Evolutionary conservation across 1,140 invertebrate genomes (phyloP), one percentile per base, ranked within the genome.

Genomic region (Drosophila eugracilis): DNA sequence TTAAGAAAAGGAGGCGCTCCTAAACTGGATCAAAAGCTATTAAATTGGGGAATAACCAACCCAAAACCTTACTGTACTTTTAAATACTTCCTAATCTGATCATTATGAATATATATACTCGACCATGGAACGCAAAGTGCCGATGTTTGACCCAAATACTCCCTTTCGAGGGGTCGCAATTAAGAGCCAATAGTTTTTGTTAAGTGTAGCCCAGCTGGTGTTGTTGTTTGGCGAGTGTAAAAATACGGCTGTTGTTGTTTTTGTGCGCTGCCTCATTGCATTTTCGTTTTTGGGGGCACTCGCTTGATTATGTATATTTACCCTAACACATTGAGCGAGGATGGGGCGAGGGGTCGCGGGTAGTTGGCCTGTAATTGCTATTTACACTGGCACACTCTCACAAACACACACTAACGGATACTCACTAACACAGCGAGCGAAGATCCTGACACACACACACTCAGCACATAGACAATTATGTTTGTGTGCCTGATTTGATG

Each of bases 401-500:
- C 30, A 32, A 9, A 3, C 28, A 10, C 28, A 30, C 28, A 12
- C 3, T 4, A 6, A 28, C 9, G 34, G 21, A 34, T 30, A 74
- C 5, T 5, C 14, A 62, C 54, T 21, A 10, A 22, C 24, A 1
- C 58, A 44, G 5, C 21, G 12, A 44, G 7, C 21, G 41, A 44
- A 44, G 41, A 44, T 44, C 19, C 36, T 41, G 15, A 49, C 44
- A 70, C 49, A 62, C 30, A 67, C 26, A 24, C 30, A 60, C 36
- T n/a, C 3, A n/a, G 21, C 4, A 12, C 32, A 47, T 34, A 19
- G 19, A 74, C 58, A 49, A 74, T 74, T 65, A 65, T 60, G 54
- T 36, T 74, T 65, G 49, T 52, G 54, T 63, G 80, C 59, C 66
- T 79, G 81, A 84, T 84, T 84, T 84, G 72, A 79, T 76, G 76